Percentiles rank a stretch among this genome's conserved stretches.
phyloP scores from a whole-genome alignment of 1,140 invertebrate species.

The Orchesella cincta region DNA sequence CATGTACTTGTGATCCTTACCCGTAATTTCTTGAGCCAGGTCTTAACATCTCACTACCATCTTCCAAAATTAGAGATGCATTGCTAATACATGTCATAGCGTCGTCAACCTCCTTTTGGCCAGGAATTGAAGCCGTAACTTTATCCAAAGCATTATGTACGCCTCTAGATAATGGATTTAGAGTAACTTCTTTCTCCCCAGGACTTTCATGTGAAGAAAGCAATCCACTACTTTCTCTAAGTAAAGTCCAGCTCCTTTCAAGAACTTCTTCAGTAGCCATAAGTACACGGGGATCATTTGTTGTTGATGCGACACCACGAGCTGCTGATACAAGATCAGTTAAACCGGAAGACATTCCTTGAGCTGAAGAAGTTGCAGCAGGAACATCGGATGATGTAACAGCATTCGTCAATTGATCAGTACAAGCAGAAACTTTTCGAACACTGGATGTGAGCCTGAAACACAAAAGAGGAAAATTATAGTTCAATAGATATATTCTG shows the following conservation, averaged over 20 bases:
- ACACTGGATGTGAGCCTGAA: conserved; percentile 44
- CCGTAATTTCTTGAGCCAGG: conserved; percentile 71
- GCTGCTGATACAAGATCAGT: conserved; percentile 44
- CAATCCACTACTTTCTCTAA: conserved; percentile 42
- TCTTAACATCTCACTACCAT: conserved; percentile 58
- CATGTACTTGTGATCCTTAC: conserved; percentile 53
- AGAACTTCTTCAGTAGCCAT: conserved; percentile 48
- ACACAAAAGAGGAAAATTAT: not conserved
- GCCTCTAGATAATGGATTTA: conserved; percentile 64
- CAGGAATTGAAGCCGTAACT: conserved; percentile 54
- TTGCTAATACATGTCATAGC: conserved; percentile 79
- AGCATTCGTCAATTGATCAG: conserved; percentile 45
- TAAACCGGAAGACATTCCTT: conserved; percentile 47
- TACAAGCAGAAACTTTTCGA: conserved; percentile 38
- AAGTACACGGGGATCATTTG: conserved; percentile 36
- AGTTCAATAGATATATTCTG: no score
- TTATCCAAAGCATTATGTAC: conserved; percentile 65
- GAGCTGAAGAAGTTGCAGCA: conserved; percentile 39
- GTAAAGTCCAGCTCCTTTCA: conserved; percentile 48
- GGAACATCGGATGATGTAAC: conserved; percentile 36
- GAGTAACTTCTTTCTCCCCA: conserved; percentile 60
- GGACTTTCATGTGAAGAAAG: conserved; percentile 34
- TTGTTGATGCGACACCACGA: conserved; percentile 44
- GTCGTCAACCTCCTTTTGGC: conserved; percentile 84
- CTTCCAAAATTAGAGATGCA: conserved; percentile 71